Conservation (phyloP, 1,140 invertebrate genomes). For the Psilanteris sp. region DNA sequence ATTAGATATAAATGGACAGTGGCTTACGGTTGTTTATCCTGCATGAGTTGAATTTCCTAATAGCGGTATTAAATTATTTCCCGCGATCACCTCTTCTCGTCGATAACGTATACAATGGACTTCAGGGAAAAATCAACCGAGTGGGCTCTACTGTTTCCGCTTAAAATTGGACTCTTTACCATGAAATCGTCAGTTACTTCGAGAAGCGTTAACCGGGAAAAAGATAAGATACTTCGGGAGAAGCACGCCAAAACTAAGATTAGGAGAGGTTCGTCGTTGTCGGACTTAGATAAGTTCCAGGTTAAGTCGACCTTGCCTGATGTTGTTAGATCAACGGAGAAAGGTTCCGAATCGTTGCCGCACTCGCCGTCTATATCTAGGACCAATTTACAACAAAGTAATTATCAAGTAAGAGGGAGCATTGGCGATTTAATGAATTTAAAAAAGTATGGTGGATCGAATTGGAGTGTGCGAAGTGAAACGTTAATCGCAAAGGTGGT, state of each 20-base stretch:
- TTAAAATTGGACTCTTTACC: conserved; percentile 82
- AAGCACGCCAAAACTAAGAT: conserved; percentile 78
- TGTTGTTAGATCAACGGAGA: conserved; percentile 79
- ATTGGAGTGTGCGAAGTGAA: conserved; percentile 84
- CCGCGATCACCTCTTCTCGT: conserved; percentile 35
- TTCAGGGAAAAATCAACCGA: conserved; percentile 78
- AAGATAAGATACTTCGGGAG: conserved; percentile 57
- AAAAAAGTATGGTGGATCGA: conserved; percentile 85
- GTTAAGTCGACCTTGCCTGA: conserved; percentile 72
- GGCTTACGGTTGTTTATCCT: conserved; percentile 3
- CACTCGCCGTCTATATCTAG: conserved; percentile 81
- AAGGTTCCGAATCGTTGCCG: conserved; percentile 79
- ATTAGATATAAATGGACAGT: too few species aligned
- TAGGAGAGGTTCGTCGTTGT: conserved; percentile 85
- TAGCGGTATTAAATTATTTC: not conserved
- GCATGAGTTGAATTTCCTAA: conserved; percentile 19
- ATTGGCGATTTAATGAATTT: conserved; percentile 89
- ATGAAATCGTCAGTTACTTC: conserved; percentile 81
- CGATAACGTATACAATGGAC: conserved; percentile 67
- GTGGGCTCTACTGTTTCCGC: conserved; percentile 82
- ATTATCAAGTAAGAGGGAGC: conserved; percentile 82
- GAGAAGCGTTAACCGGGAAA: conserved; percentile 70
- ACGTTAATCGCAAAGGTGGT: conserved; percentile 85
- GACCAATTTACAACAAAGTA: conserved; percentile 74
- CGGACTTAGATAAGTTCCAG: conserved; percentile 85